Base-by-base conservation (phyloP, 1,140 invertebrate species). In the Leptinotarsa undecemlineata region DNA sequence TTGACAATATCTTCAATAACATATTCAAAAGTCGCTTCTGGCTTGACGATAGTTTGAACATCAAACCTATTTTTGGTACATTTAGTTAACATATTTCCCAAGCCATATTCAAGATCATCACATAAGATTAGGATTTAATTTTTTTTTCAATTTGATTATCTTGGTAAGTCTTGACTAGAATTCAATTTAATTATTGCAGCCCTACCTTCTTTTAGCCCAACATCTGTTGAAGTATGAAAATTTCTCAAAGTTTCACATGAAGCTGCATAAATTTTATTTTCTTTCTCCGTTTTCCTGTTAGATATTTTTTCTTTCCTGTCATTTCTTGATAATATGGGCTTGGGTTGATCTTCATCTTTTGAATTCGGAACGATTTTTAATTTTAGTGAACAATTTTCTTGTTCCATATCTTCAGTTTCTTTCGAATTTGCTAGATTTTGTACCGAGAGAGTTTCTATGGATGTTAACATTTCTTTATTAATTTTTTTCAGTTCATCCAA, bases 401-500 rank as follows among this genome's bases (percentile, higher is more conserved):
- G 15, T 57, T 57, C 13, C 51, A 51, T 57, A 57, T 17, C 2
- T n/a, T 57, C 51, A 57, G 13, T 57, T 17, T 57, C 51, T 57
- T 57, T 57, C 51, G 5, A n/a, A 57, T 57, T 14, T 17, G 15
- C 51, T 57, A 4, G 51, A 57, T 57, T 57, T 57, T 57, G 51
- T 57, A 17, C 51, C 5, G 15, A 57, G n/a, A 57, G 51, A 57
- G 51, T 57, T 57, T 57, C 51, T n/a, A 57, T 57, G n/a, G 15
- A 57, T 57, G 17, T 57, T 57, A 57, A 57, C 51, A 57, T 57
- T 57, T 57, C 17, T 57, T 57, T 57, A 57, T 57, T n/a, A 57
- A 57, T 57, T 57, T 57, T 57, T 15, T 57, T 57, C 51, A 57
- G 51, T 57, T 57, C 51, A 57, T 57, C 17, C 15, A n/a, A 57